Evolutionary conservation across 2,797 vertebrate genomes (phyloP).

Genomic region (Heliangelus exortis): DNA sequence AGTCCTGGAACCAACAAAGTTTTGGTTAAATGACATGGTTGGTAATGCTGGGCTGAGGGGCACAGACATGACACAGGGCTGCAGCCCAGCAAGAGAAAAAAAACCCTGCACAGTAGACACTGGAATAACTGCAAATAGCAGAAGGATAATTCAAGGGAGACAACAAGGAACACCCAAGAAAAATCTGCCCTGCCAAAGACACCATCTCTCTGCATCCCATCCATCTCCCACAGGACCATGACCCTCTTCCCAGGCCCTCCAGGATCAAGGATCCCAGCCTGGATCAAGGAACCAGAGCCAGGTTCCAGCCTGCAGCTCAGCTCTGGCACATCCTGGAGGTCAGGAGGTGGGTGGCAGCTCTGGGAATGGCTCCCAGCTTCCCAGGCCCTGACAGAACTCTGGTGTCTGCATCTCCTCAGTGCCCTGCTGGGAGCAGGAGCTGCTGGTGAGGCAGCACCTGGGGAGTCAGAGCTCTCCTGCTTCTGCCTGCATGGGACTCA

Average conservation of each 20-base stretch:
- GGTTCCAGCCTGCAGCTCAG: not conserved
- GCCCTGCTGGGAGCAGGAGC: not conserved
- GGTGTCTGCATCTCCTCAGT: not conserved
- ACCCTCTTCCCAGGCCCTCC: not conserved
- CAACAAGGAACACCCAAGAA: not conserved
- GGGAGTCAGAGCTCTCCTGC: slow-evolving; percentile 15
- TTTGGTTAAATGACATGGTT: not conserved
- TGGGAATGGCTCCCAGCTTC: not conserved
- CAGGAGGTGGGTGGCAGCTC: not conserved
- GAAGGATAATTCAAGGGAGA: not conserved
- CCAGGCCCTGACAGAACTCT: not conserved
- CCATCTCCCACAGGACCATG: not conserved
- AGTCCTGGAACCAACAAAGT: not conserved
- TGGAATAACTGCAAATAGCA: not conserved
- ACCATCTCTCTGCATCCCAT: rapidly evolving
- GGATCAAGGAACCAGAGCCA: rapidly evolving
- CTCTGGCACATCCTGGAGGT: not conserved
- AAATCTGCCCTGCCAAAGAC: not conserved
- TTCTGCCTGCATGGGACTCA: slow-evolving; percentile 19
- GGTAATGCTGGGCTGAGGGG: rapidly evolving
- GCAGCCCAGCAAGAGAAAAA: not conserved
- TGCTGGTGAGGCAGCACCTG: not conserved
- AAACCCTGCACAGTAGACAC: not conserved
- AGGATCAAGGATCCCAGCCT: not conserved
- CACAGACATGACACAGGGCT: not conserved